Base-by-base conservation (phyloP, 2,113 vertebrate species). In the Artemisiospiza belli region DNA sequence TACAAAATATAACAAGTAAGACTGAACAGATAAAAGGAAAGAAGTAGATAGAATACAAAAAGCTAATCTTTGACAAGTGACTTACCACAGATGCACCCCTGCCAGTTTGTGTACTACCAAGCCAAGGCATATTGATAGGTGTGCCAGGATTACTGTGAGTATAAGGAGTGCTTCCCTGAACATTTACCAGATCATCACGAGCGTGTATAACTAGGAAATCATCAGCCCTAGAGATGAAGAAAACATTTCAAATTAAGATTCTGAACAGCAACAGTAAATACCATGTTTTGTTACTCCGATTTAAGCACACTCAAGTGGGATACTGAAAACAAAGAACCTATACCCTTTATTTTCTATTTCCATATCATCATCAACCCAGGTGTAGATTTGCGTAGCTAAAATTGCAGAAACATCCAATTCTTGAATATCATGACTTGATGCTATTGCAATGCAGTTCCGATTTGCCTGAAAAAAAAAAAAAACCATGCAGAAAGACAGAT, bases 51-150 rank as follows among this genome's bases (percentile, higher is more conserved):
- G 37, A 82, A 44, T 14, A 89, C 9, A 25, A 22, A 77, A 58
- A 21, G 22, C n/a, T 79, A n/a, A 78, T 78, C 41, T 95, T 86
- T 61, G 23, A 90, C 28, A 89, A 89, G 49, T 0, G 7, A 95
- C 99, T 98, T 97, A 99, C 99, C 98, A 99, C 98, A 73, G 99
- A 97, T 31, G 99, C 99, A 66, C 99, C 99, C 96, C 99, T 98
- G 86, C 99, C 99, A 21, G 99, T 99, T 97, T 99, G 99, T 31
- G 98, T 84, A 72, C 99, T 98, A 63, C 99, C 99, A 58, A 99
- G 98, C 99, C 99, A 99, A 12, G 99, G 99, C 99, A 99, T 99
- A 92, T 99, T 99, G 95, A 99, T 99, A 80, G 99, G 99, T 17
- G 99, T 99, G 30, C 99, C 99, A 2, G 98, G 99, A 95, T 98